Evolutionary conservation across 2,888 invertebrate genomes (phyloP).

Genomic region (Griposia aprilina): DNA sequence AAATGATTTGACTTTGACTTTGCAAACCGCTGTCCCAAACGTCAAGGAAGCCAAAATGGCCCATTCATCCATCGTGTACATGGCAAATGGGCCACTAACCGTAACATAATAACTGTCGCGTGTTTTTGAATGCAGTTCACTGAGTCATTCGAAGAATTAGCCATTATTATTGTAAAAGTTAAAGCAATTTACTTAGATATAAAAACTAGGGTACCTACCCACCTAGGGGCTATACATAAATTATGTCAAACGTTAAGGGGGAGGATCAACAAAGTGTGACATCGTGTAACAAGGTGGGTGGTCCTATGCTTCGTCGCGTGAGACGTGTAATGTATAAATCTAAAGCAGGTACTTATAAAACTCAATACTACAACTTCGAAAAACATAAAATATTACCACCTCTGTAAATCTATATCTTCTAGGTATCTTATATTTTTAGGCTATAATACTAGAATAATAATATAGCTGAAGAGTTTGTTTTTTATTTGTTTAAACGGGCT

Average conservation of each 20-base stretch:
- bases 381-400: no score
- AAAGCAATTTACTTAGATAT: conserved; percentile 28
- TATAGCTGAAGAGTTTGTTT: not conserved
- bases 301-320: not conserved
- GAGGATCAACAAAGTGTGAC: not conserved
- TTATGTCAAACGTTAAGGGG: not conserved
- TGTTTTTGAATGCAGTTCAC: conserved; percentile 37
- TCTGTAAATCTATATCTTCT: no score
- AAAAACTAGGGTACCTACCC: conserved; percentile 20
- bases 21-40: not conserved
- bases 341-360: not conserved
- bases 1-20: no score
- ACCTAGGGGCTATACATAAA: not conserved
- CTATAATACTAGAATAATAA: not conserved
- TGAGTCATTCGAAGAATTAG: conserved; percentile 37
- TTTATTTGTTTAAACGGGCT: not conserved
- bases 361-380: not conserved
- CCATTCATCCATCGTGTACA: conserved; percentile 16
- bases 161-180: conserved; percentile 46
- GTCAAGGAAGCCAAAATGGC: not conserved
- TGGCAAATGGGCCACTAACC: conserved; percentile 11
- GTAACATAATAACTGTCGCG: conserved; percentile 40
- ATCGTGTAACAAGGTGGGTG: not conserved
- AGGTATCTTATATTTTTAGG: no score
- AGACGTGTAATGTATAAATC: not conserved